These are phyloP conservation scores for Promerops cafer DNA, from an alignment of 2,113 vertebrate species.

Conservation along the genomic window DNA sequence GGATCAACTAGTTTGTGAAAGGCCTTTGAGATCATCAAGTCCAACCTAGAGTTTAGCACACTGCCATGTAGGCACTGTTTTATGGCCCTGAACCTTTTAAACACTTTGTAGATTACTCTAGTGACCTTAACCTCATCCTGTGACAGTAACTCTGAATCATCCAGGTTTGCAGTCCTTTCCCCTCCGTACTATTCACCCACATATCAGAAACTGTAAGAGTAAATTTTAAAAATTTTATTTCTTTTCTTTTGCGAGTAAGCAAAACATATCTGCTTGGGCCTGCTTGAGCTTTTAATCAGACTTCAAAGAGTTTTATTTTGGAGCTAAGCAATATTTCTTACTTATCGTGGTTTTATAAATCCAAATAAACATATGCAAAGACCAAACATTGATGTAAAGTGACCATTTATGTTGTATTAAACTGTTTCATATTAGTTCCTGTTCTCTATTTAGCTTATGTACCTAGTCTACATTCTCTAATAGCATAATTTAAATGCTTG, in stretches of 20 bases:
- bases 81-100: not conserved
- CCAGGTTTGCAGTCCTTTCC: not conserved
- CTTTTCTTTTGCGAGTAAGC: not conserved
- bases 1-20: not conserved
- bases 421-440: not conserved
- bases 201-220: not conserved
- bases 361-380: not conserved
- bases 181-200: too few relatives aligned
- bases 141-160: not conserved
- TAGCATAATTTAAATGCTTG: not conserved
- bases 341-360: not conserved
- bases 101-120: not conserved
- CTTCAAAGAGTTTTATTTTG: not conserved
- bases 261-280: not conserved
- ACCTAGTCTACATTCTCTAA: not conserved
- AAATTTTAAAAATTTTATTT: not conserved
- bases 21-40: not conserved
- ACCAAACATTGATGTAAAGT: not conserved
- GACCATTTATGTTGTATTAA: not conserved
- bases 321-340: not conserved
- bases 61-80: not conserved
- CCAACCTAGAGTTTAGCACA: not conserved
- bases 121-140: not conserved
- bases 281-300: not conserved
- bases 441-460: not conserved